Evolutionary conservation across 2,113 vertebrate genomes (phyloP).

Genomic region (Coryphaenoides rupestris): DNA sequence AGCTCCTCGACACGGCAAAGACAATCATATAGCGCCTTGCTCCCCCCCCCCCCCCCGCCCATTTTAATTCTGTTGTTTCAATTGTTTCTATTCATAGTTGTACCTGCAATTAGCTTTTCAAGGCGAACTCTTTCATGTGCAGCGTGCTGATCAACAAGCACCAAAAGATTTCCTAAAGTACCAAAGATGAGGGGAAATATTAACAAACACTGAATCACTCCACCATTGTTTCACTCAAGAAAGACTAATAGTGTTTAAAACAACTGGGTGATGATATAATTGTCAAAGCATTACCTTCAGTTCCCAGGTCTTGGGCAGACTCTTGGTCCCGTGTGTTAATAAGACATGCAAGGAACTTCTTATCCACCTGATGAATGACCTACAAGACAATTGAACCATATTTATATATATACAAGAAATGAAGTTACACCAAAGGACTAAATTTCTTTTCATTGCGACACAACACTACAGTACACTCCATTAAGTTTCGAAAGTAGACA

Average conservation of each 20-base stretch:
- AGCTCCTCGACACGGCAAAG: background rate
- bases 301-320: constrained; percentile 25
- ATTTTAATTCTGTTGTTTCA: background rate
- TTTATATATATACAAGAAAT: background rate
- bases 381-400: constrained; percentile 51
- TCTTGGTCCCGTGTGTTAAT: constrained; percentile 77
- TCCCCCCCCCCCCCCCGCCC: background rate
- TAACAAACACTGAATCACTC: background rate
- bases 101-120: constrained; percentile 88
- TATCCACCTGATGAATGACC: constrained; percentile 97
- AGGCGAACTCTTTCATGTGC: constrained; percentile 92
- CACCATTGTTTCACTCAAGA: background rate
- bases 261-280: background rate
- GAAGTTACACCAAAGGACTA: background rate
- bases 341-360: constrained; percentile 97
- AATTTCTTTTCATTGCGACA: no score
- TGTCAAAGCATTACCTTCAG: constrained; percentile 50
- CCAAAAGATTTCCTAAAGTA: constrained; percentile 81
- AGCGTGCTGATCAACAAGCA: constrained; percentile 95
- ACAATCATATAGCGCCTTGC: background rate
- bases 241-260: background rate
- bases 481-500: background rate
- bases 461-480: no score
- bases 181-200: constrained; percentile 5
- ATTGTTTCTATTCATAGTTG: constrained; percentile 24